Evolutionary conservation across 2,888 invertebrate genomes (phyloP), one percentile per base, ranked within the genome.

Genomic region (Strigamia crassipes): DNA sequence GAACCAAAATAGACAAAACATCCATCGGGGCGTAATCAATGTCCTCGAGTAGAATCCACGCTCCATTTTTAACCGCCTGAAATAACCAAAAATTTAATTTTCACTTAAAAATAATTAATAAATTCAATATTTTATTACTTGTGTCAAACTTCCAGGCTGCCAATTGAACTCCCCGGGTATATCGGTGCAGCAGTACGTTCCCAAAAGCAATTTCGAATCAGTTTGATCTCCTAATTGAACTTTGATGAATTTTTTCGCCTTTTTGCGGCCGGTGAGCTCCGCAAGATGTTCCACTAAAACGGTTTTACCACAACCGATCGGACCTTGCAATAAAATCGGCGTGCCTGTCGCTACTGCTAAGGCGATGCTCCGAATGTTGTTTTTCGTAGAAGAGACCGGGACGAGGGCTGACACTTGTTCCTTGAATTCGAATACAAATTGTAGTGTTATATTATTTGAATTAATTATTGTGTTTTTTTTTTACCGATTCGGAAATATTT

Each of bases 131-230:
- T 38, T 38, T 10, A 38, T 82, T 92, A 94, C 90, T 84, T 86
- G 87, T 4, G 97, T 96, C 82, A 99, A 89, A 80, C 96, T 93
- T n/a, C 98, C 98, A 1, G 97, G 94, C 85, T 94, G 92, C 99
- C 99, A 99, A 23, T 96, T 89, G 89, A 99, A 99, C 88, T 99
- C 96, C 15, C 99, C 99, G 0, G 98, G 98, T 79, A 97, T 91
- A 87, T 98, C 97, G 0, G 99, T 97, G 87, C 98, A 99, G 84
- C 94, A 91, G 87, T 97, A 97, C 0, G 94, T 93, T 0, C 99
- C 99, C 10, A 99, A 89, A 81, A 99, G 88, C 91, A 96, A 87
- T 89, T 97, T 95, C 81, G 96, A 94, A 87, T 99, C 99, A 1
- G 96, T 96, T 89, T 99, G 96, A 88, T 99, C 98, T 8, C 98